These are phyloP conservation scores for Daphoenositta chrysoptera DNA, from an alignment of 2,113 vertebrate genomes.

Conservation along the genomic window DNA sequence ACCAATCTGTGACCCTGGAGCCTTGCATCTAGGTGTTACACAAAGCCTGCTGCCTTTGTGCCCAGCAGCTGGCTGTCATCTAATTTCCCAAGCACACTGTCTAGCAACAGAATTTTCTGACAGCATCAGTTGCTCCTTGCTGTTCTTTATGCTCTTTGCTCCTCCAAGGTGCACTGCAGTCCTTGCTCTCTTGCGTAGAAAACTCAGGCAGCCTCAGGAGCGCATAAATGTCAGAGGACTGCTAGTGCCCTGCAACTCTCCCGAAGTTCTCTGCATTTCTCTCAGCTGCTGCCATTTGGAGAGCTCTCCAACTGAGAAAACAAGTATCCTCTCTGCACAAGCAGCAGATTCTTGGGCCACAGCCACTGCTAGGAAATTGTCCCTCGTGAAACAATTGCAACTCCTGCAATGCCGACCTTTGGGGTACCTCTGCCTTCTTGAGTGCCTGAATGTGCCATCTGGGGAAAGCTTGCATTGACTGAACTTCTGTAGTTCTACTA, in stretches of 20 bases:
- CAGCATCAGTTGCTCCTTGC: background rate
- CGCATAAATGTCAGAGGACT: background rate
- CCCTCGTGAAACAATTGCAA: background rate
- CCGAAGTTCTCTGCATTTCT: background rate
- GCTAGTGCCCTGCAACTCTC: background rate
- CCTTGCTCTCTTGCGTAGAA: background rate
- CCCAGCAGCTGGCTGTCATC: background rate
- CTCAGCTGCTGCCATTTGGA: background rate
- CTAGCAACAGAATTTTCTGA: background rate
- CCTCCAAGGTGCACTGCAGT: background rate
- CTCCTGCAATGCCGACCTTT: background rate
- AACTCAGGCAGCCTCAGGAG: fast-evolving
- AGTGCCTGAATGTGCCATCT: background rate
- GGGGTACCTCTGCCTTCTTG: background rate
- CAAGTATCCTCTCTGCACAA: background rate
- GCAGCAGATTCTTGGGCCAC: background rate
- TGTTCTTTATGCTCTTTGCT: background rate
- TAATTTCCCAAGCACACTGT: background rate
- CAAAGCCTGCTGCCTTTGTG: background rate
- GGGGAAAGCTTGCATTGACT: background rate
- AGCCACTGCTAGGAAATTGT: fast-evolving
- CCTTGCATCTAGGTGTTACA: background rate
- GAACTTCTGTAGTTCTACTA: background rate
- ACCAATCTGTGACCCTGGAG: background rate
- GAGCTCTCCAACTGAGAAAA: background rate